Conservation (phyloP, 1,140 invertebrate genomes). For the Halictus rubicundus region DNA sequence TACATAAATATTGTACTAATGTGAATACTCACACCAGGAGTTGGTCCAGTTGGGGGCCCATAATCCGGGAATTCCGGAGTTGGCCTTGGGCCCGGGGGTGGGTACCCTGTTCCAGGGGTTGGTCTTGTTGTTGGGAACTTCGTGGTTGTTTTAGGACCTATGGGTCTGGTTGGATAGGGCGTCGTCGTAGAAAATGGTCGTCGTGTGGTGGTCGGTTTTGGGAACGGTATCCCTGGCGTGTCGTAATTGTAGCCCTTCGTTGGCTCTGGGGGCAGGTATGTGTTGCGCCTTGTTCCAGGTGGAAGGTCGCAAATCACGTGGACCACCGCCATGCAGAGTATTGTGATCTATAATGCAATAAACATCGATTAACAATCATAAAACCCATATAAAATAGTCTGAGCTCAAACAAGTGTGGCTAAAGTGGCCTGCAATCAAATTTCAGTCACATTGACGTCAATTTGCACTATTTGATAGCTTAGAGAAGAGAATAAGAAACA, state of each 20-base stretch:
- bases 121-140: slow-evolving; percentile 39
- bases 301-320: slow-evolving; percentile 73
- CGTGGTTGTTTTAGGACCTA: slow-evolving; percentile 61
- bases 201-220: slow-evolving; percentile 70
- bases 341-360: slow-evolving; percentile 66
- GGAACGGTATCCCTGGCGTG: slow-evolving; percentile 82
- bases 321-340: slow-evolving; percentile 77
- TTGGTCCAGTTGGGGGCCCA: slow-evolving; percentile 62
- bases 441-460: no score
- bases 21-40: slow-evolving; percentile 36
- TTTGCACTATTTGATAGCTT: no score
- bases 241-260: slow-evolving; percentile 84
- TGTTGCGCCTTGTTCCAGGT: slow-evolving; percentile 81
- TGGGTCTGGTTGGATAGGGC: slow-evolving; percentile 39
- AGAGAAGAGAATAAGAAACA: no score
- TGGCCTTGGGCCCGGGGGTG: slow-evolving; percentile 67
- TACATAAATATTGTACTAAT: no score
- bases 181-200: slow-evolving; percentile 64
- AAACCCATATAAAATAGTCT: no score
- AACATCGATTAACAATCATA: no score
- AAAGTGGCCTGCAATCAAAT: no score
- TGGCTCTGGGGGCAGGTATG: slow-evolving; percentile 84
- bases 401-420: no score
- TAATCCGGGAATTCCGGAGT: slow-evolving; percentile 73
- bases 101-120: slow-evolving; percentile 59